Evolutionary conservation across 2,888 invertebrate genomes (phyloP).

Genomic region (Cataglyphis rosenhaueri): DNA sequence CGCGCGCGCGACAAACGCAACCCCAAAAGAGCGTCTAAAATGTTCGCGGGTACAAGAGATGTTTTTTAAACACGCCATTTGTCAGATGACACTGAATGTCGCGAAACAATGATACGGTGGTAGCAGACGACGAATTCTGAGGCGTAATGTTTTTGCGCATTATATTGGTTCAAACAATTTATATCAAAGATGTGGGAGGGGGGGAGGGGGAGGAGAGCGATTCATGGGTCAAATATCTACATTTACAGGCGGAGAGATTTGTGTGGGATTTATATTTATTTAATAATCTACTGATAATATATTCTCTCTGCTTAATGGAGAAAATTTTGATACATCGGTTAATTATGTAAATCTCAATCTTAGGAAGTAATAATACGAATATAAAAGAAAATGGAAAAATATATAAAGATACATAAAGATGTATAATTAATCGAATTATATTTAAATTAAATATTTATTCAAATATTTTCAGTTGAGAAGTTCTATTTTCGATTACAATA

Average conservation of each 20-base stretch:
- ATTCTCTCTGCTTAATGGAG: not conserved
- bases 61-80: conserved; percentile 54
- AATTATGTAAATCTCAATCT: not conserved
- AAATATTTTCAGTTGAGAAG: not conserved
- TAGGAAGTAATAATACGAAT: not conserved
- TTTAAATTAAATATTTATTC: not conserved
- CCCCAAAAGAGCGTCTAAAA: conserved; percentile 60
- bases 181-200: not conserved
- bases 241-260: not conserved
- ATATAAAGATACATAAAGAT: not conserved
- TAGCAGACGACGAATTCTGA: conserved; percentile 25
- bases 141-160: conserved; percentile 3
- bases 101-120: conserved; percentile 40
- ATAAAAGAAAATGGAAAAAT: not conserved
- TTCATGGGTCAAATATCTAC: not conserved
- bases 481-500: conserved; percentile 22
- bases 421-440: not conserved
- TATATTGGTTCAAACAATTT: not conserved
- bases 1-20: conserved; percentile 65
- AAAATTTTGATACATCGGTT: not conserved
- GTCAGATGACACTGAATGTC: conserved; percentile 38
- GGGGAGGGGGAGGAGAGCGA: not conserved
- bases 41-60: conserved; percentile 51
- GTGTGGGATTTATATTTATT: not conserved
- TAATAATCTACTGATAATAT: not conserved